Evolutionary conservation across 2,113 vertebrate genomes (phyloP), one percentile per base, ranked within the genome.

Genomic region (Herpailurus yagouaroundi): DNA sequence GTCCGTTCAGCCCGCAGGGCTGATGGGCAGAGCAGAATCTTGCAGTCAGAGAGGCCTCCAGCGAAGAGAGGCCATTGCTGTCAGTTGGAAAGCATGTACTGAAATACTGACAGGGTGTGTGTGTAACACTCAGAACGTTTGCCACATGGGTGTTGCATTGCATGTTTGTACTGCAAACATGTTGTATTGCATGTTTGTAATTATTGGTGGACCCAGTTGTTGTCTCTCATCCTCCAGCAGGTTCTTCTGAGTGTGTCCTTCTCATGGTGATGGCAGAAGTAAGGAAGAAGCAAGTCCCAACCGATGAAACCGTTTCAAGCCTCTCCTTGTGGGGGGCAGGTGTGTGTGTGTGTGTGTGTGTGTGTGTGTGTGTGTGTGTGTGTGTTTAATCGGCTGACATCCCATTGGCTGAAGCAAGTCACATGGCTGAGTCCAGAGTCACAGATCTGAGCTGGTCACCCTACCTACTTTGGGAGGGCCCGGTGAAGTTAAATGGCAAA

Each of bases 401-500:
- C 68, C 36, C 50, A 16, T 52, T 31, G 38, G 48, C 31, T n/a
- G 45, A 85, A 90, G 45, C 55, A 52, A 92, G 48, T 77, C 60
- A 21, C 31, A 5, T 45, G 18, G 29, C 9, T 1, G 36, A 48
- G 27, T 25, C 7, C 50, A 29, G 33, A 7, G 15, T 68, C 38
- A 13, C 1, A 33, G 88, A 21, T 66, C 27, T 41, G 31, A 41
- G 41, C 18, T 66, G 63, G 19, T 52, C 36, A 71, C 63, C 11
- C 9, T 23, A 18, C 16, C 9, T 29, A 9, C 7, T 18, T 11
- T 0, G 0, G 9, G 11, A 79, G 84, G 27, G 19, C 16, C 7
- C n/a, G 16, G 16, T 7, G 41, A 64, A 93, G 60, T 38, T 33
- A 15, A 29, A 5, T 3, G 1, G 27, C 1, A 63, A 74, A 19